Evolutionary conservation across 1,140 invertebrate species (phyloP), one percentile per base, ranked within the genome.

Genomic region (Polypedilum pembai): DNA sequence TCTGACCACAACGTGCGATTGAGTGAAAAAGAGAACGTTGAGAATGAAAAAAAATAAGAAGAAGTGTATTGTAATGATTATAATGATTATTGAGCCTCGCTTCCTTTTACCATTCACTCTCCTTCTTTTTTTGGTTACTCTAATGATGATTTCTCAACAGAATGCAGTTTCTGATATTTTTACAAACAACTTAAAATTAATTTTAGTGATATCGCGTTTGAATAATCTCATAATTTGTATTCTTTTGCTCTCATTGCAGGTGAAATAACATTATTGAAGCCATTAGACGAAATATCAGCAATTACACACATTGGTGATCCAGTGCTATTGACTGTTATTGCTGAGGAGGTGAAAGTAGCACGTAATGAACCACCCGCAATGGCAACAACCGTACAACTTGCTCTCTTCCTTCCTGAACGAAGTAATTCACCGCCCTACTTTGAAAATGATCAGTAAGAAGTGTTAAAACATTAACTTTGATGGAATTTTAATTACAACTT

Each of bases 261-360:
- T 78, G 90, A 92, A 83, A 87, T 94, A 74, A 87, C 85, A 74
- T 82, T 94, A 40, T 86, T 88, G 41, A 86, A 87, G 74, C 88
- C 92, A 3, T 80, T 94, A 33, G 87, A 90, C 75, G 91, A 94
- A 77, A 87, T 95, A 76, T 87, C 88, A 41, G 86, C 89, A 74
- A 91, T 93, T 77, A 90, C 89, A 20, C 88, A 91, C 78, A 86
- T 88, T 15, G 89, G 90, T 63, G 88, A 92, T 75, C 93, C 93
- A 10, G 89, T 95, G 66, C 84, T 93, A 41, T 84, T 95, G 45
- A 92, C 89, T 3, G 88, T 95, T 20, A 87, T 94, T 24, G 94
- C 93, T 12, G 92, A 94, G 80, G 93, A 95, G 83, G 88, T 94
- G 83, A 82, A 88, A 79, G 76, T 87, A 77, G 84, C 85, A 76